phyloP scores from a whole-genome alignment of 2,888 invertebrate genomes.

The Maniola hyperantus region DNA sequence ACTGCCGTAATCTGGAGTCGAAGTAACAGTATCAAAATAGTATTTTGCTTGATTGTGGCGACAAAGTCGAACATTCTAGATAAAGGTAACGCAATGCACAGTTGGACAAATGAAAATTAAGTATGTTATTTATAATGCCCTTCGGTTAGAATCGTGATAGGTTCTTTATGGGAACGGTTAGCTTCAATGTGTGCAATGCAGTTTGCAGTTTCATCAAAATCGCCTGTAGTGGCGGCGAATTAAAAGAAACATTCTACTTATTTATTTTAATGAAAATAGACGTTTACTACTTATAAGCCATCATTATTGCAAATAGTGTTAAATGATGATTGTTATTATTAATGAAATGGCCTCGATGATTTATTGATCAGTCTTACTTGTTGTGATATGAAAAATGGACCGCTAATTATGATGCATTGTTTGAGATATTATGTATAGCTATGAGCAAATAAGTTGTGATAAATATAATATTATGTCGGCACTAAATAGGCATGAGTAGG shows the following conservation, averaged over 20 bases:
- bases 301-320: not conserved
- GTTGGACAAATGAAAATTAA: too few relatives aligned
- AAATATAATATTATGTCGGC: too few relatives aligned
- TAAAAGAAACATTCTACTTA: not conserved
- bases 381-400: conserved; percentile 42
- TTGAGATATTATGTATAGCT: too few relatives aligned
- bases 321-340: conserved; percentile 16
- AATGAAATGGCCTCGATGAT: conserved; percentile 37
- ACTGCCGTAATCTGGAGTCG: too few relatives aligned
- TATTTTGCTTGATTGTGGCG: too few relatives aligned
- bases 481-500: too few relatives aligned
- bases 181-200: not conserved
- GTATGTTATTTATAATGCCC: not conserved
- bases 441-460: too few relatives aligned
- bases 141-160: not conserved
- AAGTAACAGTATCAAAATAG: too few relatives aligned
- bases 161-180: not conserved
- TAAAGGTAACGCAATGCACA: too few relatives aligned
- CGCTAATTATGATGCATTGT: conserved; percentile 45
- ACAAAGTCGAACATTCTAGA: too few relatives aligned
- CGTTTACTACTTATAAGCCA: not conserved
- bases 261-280: conserved; percentile 9
- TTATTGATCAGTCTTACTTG: conserved; percentile 36
- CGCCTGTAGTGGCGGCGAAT: not conserved
- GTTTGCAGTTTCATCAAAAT: not conserved